Percentiles rank a stretch among this genome's conserved stretches.
Conservation (phyloP, 2,113 vertebrate species). For the Nothocercus nigrocapillus region DNA sequence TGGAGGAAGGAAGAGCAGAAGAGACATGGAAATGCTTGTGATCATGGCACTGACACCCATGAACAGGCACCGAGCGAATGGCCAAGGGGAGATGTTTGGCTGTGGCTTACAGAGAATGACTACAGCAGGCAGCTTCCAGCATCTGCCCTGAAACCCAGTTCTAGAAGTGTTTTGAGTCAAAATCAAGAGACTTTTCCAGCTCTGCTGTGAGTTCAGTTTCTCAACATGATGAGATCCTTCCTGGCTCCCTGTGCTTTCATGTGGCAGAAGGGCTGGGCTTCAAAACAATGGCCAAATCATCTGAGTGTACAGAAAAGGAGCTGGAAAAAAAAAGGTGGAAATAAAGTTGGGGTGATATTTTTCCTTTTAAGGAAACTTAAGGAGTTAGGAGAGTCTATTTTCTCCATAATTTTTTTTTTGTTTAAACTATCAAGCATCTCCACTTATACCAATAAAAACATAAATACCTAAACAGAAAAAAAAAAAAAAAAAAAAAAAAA, state of each 20-base stretch:
- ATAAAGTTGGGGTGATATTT: neutral
- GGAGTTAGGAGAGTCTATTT: neutral
- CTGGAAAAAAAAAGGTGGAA: slow-evolving; percentile 10
- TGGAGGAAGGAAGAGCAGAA: neutral
- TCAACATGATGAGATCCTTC: neutral
- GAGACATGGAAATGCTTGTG: neutral
- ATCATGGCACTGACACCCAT: rapidly evolving
- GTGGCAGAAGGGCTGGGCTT: neutral
- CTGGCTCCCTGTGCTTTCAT: neutral
- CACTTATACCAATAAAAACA: neutral
- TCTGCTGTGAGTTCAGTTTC: neutral
- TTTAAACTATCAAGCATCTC: neutral
- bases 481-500: neutral
- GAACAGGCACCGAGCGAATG: neutral
- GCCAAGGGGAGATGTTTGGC: neutral
- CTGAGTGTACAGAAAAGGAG: neutral
- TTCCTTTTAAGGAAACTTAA: neutral
- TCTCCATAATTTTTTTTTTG: neutral
- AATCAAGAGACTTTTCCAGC: slow-evolving; percentile 4
- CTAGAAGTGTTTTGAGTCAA: neutral
- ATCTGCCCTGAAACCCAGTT: neutral
- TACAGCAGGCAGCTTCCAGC: neutral
- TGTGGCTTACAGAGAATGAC: neutral
- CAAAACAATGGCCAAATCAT: neutral
- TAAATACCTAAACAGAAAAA: neutral